Percentiles rank a stretch among this genome's conserved stretches.
These are phyloP conservation scores for Drosophila lini DNA, from an alignment of 1,140 invertebrate species.

Conservation along the genomic window DNA sequence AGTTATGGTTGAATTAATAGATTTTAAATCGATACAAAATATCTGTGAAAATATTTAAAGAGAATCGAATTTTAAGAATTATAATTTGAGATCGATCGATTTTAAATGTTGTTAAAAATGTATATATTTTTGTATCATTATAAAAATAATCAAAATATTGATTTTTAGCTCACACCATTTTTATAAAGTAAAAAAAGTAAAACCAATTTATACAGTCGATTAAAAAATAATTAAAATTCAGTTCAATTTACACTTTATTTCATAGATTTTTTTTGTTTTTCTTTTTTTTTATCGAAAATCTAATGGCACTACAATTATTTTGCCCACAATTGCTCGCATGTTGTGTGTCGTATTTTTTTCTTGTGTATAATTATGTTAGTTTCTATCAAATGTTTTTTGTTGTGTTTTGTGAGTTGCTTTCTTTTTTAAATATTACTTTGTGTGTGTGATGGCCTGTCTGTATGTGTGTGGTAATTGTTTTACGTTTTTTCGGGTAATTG, in stretches of 20 bases:
- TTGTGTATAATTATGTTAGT: slow-evolving; percentile 27
- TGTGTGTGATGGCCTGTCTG: slow-evolving; percentile 26
- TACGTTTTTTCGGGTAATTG: slow-evolving; percentile 19
- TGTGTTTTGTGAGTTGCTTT: slow-evolving; percentile 25
- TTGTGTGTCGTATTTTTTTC: slow-evolving; percentile 6
- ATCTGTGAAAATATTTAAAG: background rate
- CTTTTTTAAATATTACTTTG: slow-evolving; percentile 13
- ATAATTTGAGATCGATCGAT: too few relatives aligned
- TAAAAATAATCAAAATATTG: too few relatives aligned
- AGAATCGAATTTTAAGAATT: background rate
- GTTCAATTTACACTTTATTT: slow-evolving; percentile 34
- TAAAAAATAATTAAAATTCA: slow-evolving; percentile 12
- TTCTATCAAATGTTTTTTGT: slow-evolving; percentile 45
- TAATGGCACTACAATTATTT: slow-evolving; percentile 53
- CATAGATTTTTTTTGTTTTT: background rate
- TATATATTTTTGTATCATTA: background rate
- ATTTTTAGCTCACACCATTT: too few relatives aligned
- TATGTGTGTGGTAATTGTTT: slow-evolving; percentile 24
- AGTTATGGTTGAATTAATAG: background rate
- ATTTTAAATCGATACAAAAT: background rate
- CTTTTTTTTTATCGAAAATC: slow-evolving; percentile 14
- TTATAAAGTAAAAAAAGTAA: too few relatives aligned
- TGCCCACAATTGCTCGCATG: slow-evolving; percentile 29
- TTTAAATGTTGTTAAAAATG: background rate
- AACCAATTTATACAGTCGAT: slow-evolving; percentile 1